Evolutionary conservation across 2,113 vertebrate genomes (phyloP).

Genomic region (Myocastor coypus): DNA sequence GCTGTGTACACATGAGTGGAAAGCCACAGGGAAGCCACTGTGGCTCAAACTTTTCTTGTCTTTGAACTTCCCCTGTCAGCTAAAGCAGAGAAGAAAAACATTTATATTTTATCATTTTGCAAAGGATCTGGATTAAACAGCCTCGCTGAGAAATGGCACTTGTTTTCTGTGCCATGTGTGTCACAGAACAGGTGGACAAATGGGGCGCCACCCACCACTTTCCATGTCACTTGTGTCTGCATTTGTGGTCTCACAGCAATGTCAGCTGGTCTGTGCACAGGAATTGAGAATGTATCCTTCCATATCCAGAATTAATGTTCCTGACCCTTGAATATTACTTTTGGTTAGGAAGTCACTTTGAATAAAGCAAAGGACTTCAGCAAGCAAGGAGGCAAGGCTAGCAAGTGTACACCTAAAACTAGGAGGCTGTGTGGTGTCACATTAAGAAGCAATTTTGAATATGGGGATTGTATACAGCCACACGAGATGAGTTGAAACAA

Average conservation of each 20-base stretch:
- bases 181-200: not conserved
- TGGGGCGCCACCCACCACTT: no score
- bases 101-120: not conserved
- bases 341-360: constrained; percentile 53
- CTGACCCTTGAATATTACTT: constrained; percentile 16
- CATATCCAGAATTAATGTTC: not conserved
- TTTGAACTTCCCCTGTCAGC: not conserved
- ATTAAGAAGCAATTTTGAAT: not conserved
- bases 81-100: constrained; percentile 40
- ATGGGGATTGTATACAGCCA: not conserved
- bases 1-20: not conserved
- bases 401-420: not conserved
- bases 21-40: not conserved
- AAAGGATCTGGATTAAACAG: constrained; percentile 61
- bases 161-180: not conserved
- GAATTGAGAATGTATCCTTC: not conserved
- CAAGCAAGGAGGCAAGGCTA: constrained; percentile 22
- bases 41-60: constrained; percentile 56
- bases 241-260: not conserved
- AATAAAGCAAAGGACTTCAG: constrained; percentile 37
- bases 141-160: not conserved
- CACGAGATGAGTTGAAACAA: not conserved
- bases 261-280: not conserved
- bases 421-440: not conserved
- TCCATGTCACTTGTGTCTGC: not conserved